These are phyloP conservation scores for Alosa alosa DNA, from an alignment of 2,113 vertebrate genomes.

Conservation along the genomic window DNA sequence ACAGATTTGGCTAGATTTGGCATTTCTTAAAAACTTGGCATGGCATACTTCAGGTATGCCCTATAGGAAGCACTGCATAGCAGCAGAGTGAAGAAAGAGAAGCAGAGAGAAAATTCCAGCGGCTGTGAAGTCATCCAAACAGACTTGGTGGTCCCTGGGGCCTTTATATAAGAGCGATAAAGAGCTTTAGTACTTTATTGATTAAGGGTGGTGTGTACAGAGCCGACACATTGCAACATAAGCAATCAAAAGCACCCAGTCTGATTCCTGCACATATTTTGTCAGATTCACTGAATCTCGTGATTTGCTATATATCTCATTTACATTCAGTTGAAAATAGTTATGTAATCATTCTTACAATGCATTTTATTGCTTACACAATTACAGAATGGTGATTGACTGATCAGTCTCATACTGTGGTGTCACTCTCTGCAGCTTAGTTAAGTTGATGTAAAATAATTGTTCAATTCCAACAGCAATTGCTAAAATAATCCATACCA, in stretches of 20 bases:
- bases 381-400: neutral
- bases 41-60: neutral
- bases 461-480: too few relatives aligned
- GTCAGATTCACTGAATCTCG: neutral
- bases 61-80: neutral
- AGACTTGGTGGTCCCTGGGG: neutral
- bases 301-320: neutral
- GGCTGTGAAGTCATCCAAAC: neutral
- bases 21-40: neutral
- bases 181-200: neutral
- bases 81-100: neutral
- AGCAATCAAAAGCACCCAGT: too few relatives aligned
- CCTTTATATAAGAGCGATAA: neutral
- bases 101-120: neutral
- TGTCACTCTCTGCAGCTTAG: too few relatives aligned
- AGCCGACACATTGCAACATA: neutral
- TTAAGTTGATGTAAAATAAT: too few relatives aligned
- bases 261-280: neutral
- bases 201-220: neutral
- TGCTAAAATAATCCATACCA: too few relatives aligned
- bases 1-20: neutral
- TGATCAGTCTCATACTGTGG: too few relatives aligned
- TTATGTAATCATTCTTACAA: too few relatives aligned
- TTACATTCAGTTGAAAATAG: neutral
- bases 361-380: neutral